Evolutionary conservation across 2,113 vertebrate genomes (phyloP).

Genomic region (Indicator indicator): DNA sequence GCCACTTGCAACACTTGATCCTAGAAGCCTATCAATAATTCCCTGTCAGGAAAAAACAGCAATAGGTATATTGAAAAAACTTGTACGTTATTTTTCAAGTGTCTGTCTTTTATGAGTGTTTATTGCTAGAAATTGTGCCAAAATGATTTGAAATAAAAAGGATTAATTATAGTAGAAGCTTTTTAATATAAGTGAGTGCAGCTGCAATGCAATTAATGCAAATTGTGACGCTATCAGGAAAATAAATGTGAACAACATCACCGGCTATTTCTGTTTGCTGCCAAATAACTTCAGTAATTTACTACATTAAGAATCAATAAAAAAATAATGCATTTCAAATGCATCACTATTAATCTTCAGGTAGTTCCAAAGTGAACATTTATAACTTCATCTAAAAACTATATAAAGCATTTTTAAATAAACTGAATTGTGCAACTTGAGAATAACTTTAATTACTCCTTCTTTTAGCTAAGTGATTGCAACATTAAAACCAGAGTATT

Average conservation of each 20-base stretch:
- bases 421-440: conserved; percentile 56
- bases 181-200: conserved; percentile 99
- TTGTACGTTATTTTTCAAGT: conserved; percentile 84
- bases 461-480: conserved; percentile 24
- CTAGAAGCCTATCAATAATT: conserved; percentile 93
- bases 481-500: conserved; percentile 21
- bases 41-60: conserved; percentile 81
- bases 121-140: conserved; percentile 99
- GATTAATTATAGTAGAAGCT: conserved; percentile 94
- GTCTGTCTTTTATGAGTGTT: conserved; percentile 94
- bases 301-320: conserved; percentile 99
- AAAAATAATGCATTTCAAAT: conserved; percentile 97
- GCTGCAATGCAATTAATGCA: conserved; percentile 95
- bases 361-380: conserved; percentile 80
- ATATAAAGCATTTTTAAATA: conserved; percentile 74
- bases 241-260: conserved; percentile 86
- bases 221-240: conserved; percentile 88
- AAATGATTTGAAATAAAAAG: conserved; percentile 94
- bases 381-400: conserved; percentile 86
- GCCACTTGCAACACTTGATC: conserved; percentile 79
- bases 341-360: conserved; percentile 89
- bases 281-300: conserved; percentile 98
- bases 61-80: conserved; percentile 87
- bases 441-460: conserved; percentile 67
- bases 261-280: conserved; percentile 91